These are phyloP conservation scores for Leptinotarsa tumamoca DNA, from an alignment of 2,888 invertebrate species.

Conservation along the genomic window DNA sequence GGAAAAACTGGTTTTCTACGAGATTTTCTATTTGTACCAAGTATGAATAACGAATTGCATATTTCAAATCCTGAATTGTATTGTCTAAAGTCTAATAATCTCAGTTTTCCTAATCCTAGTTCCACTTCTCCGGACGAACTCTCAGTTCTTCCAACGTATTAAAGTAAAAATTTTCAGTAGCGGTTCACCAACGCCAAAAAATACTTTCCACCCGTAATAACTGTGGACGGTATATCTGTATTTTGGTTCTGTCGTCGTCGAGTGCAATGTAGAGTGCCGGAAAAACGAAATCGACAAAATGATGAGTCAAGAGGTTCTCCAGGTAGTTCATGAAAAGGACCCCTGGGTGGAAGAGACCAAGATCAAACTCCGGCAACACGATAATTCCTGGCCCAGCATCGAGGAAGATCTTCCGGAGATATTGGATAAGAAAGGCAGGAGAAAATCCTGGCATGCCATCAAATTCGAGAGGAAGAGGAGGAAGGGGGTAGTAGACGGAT, in stretches of 20 bases:
- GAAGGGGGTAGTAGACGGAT: conserved; percentile 61
- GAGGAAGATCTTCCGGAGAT: conserved; percentile 56
- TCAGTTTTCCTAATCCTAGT: not conserved
- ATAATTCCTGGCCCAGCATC: conserved; percentile 57
- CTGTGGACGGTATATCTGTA: not conserved
- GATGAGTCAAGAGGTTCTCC: conserved; percentile 60
- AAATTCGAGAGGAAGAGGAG: conserved; percentile 65
- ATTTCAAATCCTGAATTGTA: not conserved
- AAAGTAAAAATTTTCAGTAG: not conserved
- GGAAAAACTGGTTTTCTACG: too few relatives aligned
- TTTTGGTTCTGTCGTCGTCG: not conserved
- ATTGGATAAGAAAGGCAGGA: conserved; percentile 63
- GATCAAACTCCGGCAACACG: conserved; percentile 57
- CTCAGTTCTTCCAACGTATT: not conserved
- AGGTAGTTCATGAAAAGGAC: conserved; percentile 63
- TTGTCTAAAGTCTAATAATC: not conserved
- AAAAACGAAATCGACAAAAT: conserved; percentile 39
- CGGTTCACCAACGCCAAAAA: not conserved
- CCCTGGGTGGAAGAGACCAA: conserved; percentile 61
- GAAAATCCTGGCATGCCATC: conserved; percentile 67
- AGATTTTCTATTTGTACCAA: too few relatives aligned
- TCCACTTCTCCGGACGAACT: not conserved
- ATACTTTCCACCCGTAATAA: not conserved
- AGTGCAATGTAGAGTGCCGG: conserved; percentile 12
- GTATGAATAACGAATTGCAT: too few relatives aligned